Base-by-base conservation (phyloP, 2,113 vertebrate species). In the Tachysurus fulvidraco region DNA sequence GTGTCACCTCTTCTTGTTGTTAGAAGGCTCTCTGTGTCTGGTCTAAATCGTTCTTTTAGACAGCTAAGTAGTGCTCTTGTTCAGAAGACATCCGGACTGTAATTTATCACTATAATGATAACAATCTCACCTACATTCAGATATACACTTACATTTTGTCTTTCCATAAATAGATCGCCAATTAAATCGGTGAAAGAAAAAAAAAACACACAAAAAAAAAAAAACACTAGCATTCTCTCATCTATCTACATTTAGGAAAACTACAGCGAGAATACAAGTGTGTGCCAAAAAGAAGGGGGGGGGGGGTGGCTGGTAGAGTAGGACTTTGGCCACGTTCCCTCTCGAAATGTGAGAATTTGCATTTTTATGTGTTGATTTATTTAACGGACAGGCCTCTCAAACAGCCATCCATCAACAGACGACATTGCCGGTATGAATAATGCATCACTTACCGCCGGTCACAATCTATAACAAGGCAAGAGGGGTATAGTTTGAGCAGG, bases 311-410 rank as follows among this genome's bases (percentile, higher is more conserved):
- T 76, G 90, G 71, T 90, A 89, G 92, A 93, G 93, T 92, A 93
- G 93, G 93, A 91, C 93, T 93, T 91, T 93, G 93, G 92, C 92
- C 89, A 83, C 87, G 92, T 91, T 94, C 91, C 92, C 91, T 93
- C 91, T 93, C 88, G 85, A 95, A 96, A 95, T 96, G 95, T 96
- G 95, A 96, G 93, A 94, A 96, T 96, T 96, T 94, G 95, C 95
- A 96, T 96, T 95, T 96, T 96, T 95, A 96, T 95, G 95, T 96
- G 95, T 96, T 95, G 95, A 96, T 96, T 95, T 96, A 95, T 95
- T 95, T 95, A 95, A 95, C 94, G 92, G 95, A 95, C 95, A 95
- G 94, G 90, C 93, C 93, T 94, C 94, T 95, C 94, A 95, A 95
- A 95, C 95, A 95, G 94, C 94, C 94, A 95, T 96, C 95, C 94